Conservation (phyloP, 1,140 invertebrate species). For the Microplitis mediator region DNA sequence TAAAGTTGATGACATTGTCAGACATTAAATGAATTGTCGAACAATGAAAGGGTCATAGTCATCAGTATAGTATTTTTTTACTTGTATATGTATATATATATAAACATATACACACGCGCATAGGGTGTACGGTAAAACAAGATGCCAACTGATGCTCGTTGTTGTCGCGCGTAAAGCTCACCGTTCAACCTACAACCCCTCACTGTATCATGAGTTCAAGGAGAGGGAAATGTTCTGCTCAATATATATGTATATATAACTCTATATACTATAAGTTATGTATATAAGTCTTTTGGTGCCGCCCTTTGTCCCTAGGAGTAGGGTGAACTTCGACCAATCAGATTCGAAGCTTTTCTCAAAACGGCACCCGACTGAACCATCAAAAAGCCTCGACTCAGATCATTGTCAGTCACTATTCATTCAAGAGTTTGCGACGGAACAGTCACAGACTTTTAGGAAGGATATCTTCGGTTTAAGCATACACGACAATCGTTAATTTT, state of each 20-base stretch:
- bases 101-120: neutral
- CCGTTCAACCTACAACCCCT: constrained; percentile 22
- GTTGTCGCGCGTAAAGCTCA: neutral
- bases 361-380: constrained; percentile 35
- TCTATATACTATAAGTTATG: constrained; percentile 27
- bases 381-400: constrained; percentile 47
- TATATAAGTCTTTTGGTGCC: constrained; percentile 36
- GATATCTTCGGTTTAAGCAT: neutral
- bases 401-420: constrained; percentile 48
- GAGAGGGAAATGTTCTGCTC: neutral
- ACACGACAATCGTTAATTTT: too few relatives aligned
- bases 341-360: constrained; percentile 34
- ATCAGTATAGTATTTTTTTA: too few relatives aligned
- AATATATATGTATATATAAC: neutral
- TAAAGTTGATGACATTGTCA: constrained; percentile 32
- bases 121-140: neutral
- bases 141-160: constrained; percentile 1
- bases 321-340: constrained; percentile 46
- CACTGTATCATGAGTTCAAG: neutral
- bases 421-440: constrained; percentile 33
- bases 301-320: constrained; percentile 44
- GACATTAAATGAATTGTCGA: constrained; percentile 23
- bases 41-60: constrained; percentile 26
- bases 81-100: neutral
- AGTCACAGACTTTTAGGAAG: neutral